phyloP scores from a whole-genome alignment of 2,888 invertebrate genomes.

The Drosophila atripex region DNA sequence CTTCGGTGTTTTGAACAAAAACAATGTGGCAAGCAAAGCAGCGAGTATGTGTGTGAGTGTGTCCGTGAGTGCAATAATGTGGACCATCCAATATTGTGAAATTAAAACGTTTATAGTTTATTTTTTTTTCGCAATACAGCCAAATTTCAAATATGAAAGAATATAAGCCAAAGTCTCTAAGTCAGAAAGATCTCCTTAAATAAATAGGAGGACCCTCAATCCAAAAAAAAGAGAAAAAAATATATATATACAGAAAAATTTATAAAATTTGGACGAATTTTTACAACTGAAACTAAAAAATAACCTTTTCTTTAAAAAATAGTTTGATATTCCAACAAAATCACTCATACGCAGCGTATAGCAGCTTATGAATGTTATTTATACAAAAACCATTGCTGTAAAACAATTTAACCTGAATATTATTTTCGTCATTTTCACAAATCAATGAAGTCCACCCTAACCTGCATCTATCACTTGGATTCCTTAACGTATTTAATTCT shows the following conservation, averaged over 20 bases:
- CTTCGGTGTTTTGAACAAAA: conserved; percentile 26
- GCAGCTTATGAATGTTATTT: not conserved
- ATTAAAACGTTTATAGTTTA: not conserved
- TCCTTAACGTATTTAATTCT: conserved; percentile 48
- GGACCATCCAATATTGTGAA: conserved; percentile 5
- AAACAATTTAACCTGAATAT: not conserved
- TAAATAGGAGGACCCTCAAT: no score
- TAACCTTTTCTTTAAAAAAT: no score
- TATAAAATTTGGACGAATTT: no score
- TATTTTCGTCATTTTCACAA: not conserved
- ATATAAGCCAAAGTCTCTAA: no score
- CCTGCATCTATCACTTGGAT: conserved; percentile 61
- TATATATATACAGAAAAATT: no score
- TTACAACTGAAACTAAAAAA: no score
- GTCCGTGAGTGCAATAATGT: conserved; percentile 34
- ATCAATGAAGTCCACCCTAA: conserved; percentile 22
- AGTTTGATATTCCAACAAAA: not conserved
- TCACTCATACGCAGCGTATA: conserved; percentile 8
- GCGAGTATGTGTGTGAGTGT: conserved; percentile 40
- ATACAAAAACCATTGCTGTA: not conserved
- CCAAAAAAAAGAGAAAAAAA: no score
- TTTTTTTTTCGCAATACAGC: not conserved
- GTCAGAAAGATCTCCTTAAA: no score
- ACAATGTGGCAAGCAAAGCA: conserved; percentile 35
- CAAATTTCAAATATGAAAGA: no score